Percentiles rank a stretch among this genome's conserved stretches.
phyloP scores from a whole-genome alignment of 2,797 vertebrate species.

The Vipera ursinii region DNA sequence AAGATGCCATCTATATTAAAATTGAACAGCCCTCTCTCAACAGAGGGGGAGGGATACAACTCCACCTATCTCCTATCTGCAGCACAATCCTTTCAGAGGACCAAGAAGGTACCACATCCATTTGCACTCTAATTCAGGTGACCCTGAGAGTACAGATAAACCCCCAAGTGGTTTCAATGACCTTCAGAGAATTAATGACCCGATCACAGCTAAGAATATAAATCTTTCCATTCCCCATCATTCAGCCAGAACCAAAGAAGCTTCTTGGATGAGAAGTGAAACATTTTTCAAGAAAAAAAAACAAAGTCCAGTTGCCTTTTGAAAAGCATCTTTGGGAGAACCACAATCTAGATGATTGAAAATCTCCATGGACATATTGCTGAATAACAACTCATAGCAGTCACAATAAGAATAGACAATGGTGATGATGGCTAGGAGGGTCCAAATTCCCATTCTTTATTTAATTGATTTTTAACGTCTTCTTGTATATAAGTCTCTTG shows the following conservation, averaged over 20 bases:
- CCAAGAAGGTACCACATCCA: not conserved
- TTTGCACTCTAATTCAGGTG: not conserved
- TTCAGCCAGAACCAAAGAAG: not conserved
- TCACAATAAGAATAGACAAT: not conserved
- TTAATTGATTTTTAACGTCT: not conserved
- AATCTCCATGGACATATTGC: not conserved
- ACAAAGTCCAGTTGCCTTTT: not conserved
- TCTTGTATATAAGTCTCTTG: not conserved
- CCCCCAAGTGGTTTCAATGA: not conserved
- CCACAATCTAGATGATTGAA: not conserved
- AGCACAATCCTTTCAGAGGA: not conserved
- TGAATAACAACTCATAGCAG: not conserved
- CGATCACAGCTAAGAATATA: not conserved
- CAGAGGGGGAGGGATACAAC: not conserved
- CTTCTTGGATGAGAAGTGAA: not conserved
- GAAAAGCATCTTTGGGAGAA: not conserved
- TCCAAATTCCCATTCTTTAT: not conserved
- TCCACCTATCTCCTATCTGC: not conserved
- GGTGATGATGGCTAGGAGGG: not conserved
- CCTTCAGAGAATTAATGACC: not conserved
- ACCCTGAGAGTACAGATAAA: not conserved
- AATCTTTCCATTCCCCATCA: not conserved
- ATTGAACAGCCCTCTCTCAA: not conserved
- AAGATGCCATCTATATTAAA: not conserved
- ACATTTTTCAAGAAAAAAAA: not conserved